A percentile compares a stretch with the other conserved stretches of the same genome.
phyloP scores from a whole-genome alignment of 2,888 invertebrate species.

The Falcaria lacertinaria region DNA sequence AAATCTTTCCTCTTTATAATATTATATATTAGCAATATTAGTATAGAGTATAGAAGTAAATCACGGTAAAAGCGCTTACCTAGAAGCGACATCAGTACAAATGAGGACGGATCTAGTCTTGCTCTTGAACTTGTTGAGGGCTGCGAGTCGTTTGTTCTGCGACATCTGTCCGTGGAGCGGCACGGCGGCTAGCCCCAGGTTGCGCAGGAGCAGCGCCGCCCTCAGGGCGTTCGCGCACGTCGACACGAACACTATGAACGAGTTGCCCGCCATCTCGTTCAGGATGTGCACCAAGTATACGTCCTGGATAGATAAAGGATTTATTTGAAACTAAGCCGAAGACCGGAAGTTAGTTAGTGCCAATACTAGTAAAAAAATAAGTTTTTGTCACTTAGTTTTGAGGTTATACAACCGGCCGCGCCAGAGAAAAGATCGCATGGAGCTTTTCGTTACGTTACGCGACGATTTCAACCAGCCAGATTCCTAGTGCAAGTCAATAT shows the following conservation, averaged over 20 bases:
- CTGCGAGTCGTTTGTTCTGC: conserved; percentile 96
- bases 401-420: no score
- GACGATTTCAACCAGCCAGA: no score
- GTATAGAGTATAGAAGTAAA: neutral
- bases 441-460: no score
- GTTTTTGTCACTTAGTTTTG: no score
- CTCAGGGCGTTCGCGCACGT: conserved; percentile 96
- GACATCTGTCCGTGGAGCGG: conserved; percentile 99
- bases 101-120: conserved; percentile 96
- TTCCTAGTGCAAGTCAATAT: no score
- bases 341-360: no score
- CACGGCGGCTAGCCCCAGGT: conserved; percentile 95
- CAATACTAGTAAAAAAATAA: no score
- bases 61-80: conserved; percentile 69
- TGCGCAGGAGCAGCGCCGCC: conserved; percentile 92
- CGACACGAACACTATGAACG: conserved; percentile 97
- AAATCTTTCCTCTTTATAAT: no score
- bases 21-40: no score
- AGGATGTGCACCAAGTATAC: conserved; percentile 96
- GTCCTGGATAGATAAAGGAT: conserved; percentile 80
- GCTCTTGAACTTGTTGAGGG: conserved; percentile 97
- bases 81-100: conserved; percentile 98
- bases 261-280: conserved; percentile 96
- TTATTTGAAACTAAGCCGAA: no score
- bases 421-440: no score